Percentiles rank a stretch among this genome's conserved stretches.
Conservation (phyloP, 2,797 vertebrate species). For the Cossypha niveicapilla region DNA sequence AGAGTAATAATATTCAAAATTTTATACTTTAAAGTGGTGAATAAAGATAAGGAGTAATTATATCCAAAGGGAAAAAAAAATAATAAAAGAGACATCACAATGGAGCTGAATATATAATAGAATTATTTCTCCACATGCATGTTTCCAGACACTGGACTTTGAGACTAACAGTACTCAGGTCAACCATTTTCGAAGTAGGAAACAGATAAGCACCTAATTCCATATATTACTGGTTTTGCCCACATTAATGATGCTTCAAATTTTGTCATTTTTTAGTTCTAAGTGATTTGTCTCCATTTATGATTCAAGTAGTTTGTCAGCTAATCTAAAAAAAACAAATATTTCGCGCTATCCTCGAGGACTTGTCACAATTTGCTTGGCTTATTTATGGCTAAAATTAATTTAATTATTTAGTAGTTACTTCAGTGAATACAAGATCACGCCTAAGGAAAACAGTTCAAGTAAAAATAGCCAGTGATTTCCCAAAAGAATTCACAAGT, state of each 20-base stretch:
- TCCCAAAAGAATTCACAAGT: neutral
- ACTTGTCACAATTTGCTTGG: neutral
- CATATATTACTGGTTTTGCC: neutral
- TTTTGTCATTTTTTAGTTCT: neutral
- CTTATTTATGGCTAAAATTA: neutral
- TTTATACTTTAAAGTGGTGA: neutral
- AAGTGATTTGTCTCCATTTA: neutral
- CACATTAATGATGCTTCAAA: neutral
- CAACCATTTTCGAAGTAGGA: neutral
- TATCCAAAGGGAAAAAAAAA: neutral
- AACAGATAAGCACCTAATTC: neutral
- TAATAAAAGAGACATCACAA: rapidly evolving
- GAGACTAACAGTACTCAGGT: neutral
- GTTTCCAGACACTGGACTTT: neutral
- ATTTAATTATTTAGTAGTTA: neutral
- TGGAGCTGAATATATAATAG: neutral
- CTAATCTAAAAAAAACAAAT: neutral
- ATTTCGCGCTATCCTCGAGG: neutral
- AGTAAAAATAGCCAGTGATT: neutral
- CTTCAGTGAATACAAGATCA: neutral
- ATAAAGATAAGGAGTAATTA: neutral
- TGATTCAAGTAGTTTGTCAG: neutral
- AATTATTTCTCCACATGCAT: neutral
- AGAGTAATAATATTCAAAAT: neutral
- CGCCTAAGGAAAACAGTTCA: neutral